Conservation (phyloP, 2,888 invertebrate genomes). For the Agriopis marginaria region DNA sequence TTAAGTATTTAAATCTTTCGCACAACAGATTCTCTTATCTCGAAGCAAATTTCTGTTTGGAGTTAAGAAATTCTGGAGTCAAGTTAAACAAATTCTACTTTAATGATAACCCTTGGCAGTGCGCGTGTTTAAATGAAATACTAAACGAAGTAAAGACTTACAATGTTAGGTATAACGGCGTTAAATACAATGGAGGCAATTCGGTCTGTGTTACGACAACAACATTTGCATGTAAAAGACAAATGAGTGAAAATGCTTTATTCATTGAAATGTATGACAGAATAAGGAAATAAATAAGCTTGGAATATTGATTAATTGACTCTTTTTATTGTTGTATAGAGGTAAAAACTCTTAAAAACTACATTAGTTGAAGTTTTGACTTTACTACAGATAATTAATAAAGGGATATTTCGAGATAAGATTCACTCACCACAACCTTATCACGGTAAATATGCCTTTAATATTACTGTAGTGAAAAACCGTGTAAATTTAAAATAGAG, state of each 20-base stretch:
- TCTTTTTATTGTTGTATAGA: too few relatives aligned
- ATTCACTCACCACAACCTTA: too few relatives aligned
- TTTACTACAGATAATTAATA: too few relatives aligned
- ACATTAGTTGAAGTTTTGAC: too few relatives aligned
- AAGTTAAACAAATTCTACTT: slow-evolving; percentile 67
- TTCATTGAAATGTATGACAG: slow-evolving; percentile 59
- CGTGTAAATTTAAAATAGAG: too few relatives aligned
- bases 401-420: too few relatives aligned
- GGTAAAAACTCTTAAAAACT: too few relatives aligned
- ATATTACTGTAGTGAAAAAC: too few relatives aligned
- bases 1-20: slow-evolving; percentile 69
- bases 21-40: slow-evolving; percentile 71
- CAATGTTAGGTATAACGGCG: slow-evolving; percentile 62
- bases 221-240: slow-evolving; percentile 66
- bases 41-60: slow-evolving; percentile 70
- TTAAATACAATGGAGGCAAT: slow-evolving; percentile 62
- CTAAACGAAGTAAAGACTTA: slow-evolving; percentile 67
- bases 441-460: too few relatives aligned
- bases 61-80: slow-evolving; percentile 67
- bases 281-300: not conserved
- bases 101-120: slow-evolving; percentile 80
- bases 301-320: not conserved
- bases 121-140: slow-evolving; percentile 68
- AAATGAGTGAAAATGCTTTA: slow-evolving; percentile 59
- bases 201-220: slow-evolving; percentile 67